Evolutionary conservation across 2,797 vertebrate species (phyloP).

Genomic region (Glossophaga mutica): DNA sequence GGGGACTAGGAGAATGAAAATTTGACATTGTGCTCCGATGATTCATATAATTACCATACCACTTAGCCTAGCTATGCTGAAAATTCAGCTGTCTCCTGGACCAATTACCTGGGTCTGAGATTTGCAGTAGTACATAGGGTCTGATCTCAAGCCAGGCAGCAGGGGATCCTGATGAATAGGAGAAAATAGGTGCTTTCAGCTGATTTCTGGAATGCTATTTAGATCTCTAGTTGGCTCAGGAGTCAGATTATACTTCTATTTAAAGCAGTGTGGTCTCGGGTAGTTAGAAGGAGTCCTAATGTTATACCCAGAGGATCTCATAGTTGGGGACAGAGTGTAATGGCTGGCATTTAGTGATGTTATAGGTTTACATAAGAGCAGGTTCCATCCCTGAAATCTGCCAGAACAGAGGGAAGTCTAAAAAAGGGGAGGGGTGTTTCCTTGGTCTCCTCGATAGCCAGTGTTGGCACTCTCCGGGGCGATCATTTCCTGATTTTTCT

Average conservation of each 20-base stretch:
- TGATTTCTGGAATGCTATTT: neutral
- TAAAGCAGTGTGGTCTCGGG: neutral
- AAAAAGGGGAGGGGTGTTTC: neutral
- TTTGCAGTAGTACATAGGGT: neutral
- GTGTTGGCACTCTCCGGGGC: neutral
- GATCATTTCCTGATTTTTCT: neutral
- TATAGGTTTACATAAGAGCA: slow-evolving; percentile 8
- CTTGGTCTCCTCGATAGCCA: neutral
- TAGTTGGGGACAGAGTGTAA: neutral
- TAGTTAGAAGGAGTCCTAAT: neutral
- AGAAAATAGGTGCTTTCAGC: neutral
- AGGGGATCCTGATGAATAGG: neutral
- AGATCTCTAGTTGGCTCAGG: neutral
- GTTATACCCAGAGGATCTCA: neutral
- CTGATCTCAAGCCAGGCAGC: neutral
- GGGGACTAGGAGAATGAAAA: neutral
- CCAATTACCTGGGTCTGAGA: neutral
- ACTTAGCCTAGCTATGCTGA: neutral
- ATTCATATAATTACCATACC: neutral
- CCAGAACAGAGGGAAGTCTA: neutral
- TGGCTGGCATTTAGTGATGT: neutral
- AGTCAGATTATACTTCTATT: neutral
- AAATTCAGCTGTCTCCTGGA: neutral
- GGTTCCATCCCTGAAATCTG: neutral
- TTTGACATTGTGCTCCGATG: neutral